Percentiles rank a stretch among this genome's conserved stretches.
phyloP scores from a whole-genome alignment of 30 jellyfish, hydroid and myxozoan species.

The Nemopilema nomurai region DNA sequence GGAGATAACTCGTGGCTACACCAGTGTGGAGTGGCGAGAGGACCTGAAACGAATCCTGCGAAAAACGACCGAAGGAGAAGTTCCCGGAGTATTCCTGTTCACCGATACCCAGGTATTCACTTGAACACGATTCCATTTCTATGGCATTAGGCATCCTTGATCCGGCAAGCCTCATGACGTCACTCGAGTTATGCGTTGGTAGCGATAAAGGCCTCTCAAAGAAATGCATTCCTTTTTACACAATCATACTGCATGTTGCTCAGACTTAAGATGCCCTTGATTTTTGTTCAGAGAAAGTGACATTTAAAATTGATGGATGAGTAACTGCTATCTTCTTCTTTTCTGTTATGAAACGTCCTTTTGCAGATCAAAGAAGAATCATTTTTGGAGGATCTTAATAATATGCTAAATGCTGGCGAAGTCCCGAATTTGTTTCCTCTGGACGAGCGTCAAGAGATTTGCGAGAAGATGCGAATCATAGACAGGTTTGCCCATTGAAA shows the following conservation, averaged over 20 bases:
- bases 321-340: neutral
- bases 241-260: too few species aligned
- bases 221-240: too few species aligned
- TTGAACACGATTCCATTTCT: neutral
- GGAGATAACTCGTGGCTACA: conserved; percentile 93
- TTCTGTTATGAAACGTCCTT: neutral
- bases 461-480: conserved; percentile 95
- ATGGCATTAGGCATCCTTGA: neutral
- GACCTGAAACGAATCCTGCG: conserved; percentile 89
- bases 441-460: conserved; percentile 96
- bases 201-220: too few species aligned
- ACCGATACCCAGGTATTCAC: conserved; percentile 91
- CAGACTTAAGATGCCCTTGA: too few species aligned
- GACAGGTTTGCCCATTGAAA: conserved; percentile 66
- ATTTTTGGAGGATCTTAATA: conserved; percentile 89
- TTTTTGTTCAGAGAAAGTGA: too few species aligned
- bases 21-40: conserved; percentile 96
- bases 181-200: too few species aligned
- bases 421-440: conserved; percentile 93
- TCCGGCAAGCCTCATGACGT: too few species aligned
- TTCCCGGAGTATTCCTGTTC: conserved; percentile 95
- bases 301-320: too few species aligned
- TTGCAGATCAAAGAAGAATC: conserved; percentile 93
- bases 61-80: conserved; percentile 95
- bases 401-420: conserved; percentile 97